Base-by-base conservation (phyloP, 1,140 invertebrate species). In the Pseudomyrmex dendroicus region DNA sequence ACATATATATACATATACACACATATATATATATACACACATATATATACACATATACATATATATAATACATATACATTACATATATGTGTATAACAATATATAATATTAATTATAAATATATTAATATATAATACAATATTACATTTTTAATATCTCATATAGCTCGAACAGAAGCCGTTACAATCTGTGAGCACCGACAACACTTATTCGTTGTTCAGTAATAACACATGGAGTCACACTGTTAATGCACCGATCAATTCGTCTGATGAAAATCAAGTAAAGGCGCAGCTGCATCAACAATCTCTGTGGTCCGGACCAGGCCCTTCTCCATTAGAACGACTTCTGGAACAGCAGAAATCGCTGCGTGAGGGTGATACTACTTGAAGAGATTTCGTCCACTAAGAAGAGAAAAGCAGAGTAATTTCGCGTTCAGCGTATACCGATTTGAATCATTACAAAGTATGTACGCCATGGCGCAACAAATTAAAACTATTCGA, bases 231-330 rank as follows among this genome's bases (percentile, higher is more conserved):
- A 25, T 95, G 95, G 95, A 92, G 90, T 7, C 35, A 35, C 13
- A 80, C 66, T 13, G 66, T 80, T n/a, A 78, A 59, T 13, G 50
- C 76, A 25, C 56, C 76, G 1, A 59, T 80, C 25, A 77, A 56
- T 61, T 73, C 91, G 8, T 88, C 89, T 5, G 85, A 70, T 84
- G 84, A 89, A 56, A 90, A 91, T 86, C 91, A 91, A 48, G 87
- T 90, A 50, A 93, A 91, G 22, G 63, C 84, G 5, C 87, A 88
- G 56, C 61, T 92, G 1, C 92, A 90, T 56, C 95, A 95, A 44
- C 95, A 98, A 95, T 97, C 97, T 2, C 93, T 98, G 13, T 98
- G 97, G 96, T 96, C 96, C 46, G 96, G 96, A 1, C 96, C 96
- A 1, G 96, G 96, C 8, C 96, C 96, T 15, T 97, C 97, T 15